Conservation (phyloP, 2,888 invertebrate genomes). For the Stenotaenia linearis region DNA sequence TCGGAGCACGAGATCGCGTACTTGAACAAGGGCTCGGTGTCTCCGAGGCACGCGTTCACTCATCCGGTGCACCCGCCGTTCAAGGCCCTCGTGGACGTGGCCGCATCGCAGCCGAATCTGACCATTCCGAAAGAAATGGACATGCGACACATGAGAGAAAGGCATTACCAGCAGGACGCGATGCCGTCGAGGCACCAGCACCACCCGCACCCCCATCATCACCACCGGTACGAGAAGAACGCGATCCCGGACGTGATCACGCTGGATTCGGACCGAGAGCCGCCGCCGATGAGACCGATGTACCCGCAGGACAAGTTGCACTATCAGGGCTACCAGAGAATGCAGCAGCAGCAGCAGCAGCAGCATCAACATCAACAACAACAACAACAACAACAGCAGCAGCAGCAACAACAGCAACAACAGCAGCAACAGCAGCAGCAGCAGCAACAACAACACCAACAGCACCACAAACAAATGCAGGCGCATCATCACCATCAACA, state of each 20-base stretch:
- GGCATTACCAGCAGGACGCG: not conserved
- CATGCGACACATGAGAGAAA: constrained; percentile 33
- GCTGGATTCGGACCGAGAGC: constrained; percentile 16
- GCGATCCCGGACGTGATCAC: constrained; percentile 6
- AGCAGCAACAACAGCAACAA: too few species aligned
- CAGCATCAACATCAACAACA: not conserved
- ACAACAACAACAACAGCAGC: not conserved
- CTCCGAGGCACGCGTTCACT: constrained; percentile 38
- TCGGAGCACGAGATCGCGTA: constrained; percentile 31
- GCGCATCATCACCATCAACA: constrained; percentile 10
- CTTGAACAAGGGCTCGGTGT: constrained; percentile 36
- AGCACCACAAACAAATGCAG: not conserved
- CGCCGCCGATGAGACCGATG: not conserved
- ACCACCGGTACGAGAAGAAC: not conserved
- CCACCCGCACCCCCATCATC: not conserved
- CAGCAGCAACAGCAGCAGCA: too few species aligned
- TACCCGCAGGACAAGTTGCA: not conserved
- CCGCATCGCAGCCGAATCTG: constrained; percentile 81
- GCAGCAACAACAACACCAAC: too few species aligned
- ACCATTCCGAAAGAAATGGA: constrained; percentile 60
- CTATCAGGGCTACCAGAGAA: not conserved
- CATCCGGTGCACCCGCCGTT: constrained; percentile 68
- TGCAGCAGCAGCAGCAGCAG: constrained; percentile 26
- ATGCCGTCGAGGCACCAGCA: not conserved
- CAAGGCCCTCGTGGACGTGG: constrained; percentile 80